Evolutionary conservation across 2,888 invertebrate species (phyloP).

Genomic region (Philonicus albiceps): DNA sequence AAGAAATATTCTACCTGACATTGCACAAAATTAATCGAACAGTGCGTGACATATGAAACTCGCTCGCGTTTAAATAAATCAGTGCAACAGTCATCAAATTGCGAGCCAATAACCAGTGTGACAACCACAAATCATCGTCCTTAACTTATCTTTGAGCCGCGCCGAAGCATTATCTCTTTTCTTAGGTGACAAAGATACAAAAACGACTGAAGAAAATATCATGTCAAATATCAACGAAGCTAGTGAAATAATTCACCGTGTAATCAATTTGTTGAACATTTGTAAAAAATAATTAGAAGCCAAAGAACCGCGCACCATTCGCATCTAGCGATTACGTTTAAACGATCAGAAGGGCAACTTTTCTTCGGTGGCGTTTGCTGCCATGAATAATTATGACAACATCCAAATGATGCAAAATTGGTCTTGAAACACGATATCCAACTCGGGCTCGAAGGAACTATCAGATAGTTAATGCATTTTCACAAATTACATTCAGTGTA

Average conservation of each 20-base stretch:
- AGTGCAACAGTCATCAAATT: slow-evolving; percentile 23
- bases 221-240: background rate
- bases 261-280: slow-evolving; percentile 32
- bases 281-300: slow-evolving; percentile 29
- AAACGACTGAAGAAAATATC: background rate
- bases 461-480: no score
- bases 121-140: slow-evolving; percentile 20
- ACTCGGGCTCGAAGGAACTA: background rate
- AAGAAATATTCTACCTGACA: slow-evolving; percentile 29
- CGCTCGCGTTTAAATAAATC: slow-evolving; percentile 1
- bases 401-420: slow-evolving; percentile 26
- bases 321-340: background rate
- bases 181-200: background rate
- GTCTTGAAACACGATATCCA: background rate
- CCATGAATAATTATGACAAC: slow-evolving; percentile 8
- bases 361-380: background rate
- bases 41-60: slow-evolving; percentile 7
- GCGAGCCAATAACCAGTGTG: background rate
- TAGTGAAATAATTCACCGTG: slow-evolving; percentile 10
- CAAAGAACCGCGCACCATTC: background rate
- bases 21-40: slow-evolving; percentile 33
- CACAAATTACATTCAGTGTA: slow-evolving; percentile 2
- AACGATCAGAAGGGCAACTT: background rate
- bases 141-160: background rate
- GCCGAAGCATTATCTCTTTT: background rate